Evolutionary conservation across 2,888 invertebrate genomes (phyloP).

Genomic region (Heliconius ismenius): DNA sequence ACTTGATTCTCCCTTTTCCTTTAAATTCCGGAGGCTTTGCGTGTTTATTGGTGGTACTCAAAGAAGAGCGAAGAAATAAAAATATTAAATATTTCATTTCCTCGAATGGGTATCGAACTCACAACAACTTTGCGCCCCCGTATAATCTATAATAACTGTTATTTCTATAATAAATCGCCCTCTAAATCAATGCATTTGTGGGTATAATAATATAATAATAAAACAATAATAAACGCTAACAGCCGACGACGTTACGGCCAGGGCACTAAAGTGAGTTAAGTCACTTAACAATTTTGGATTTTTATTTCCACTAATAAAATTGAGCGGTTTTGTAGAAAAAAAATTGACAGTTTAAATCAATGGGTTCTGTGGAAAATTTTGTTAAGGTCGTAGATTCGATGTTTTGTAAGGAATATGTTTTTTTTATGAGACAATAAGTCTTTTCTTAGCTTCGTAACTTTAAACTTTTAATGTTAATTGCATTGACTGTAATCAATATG

Average conservation of each 20-base stretch:
- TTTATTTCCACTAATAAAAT: conserved; percentile 45
- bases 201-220: conserved; percentile 40
- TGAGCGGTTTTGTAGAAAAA: conserved; percentile 26
- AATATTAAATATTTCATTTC: not conserved
- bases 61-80: not conserved
- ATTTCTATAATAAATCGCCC: conserved; percentile 24
- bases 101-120: not conserved
- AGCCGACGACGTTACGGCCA: conserved; percentile 34
- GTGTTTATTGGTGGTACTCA: not conserved
- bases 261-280: conserved; percentile 33
- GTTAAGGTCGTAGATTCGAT: not conserved
- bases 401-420: too few relatives aligned
- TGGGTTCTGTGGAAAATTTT: conserved; percentile 39
- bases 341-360: not conserved
- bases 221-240: conserved; percentile 45
- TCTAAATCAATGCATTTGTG: conserved; percentile 40
- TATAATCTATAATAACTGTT: conserved; percentile 1
- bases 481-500: too few relatives aligned
- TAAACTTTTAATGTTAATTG: too few relatives aligned
- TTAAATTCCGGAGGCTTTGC: not conserved
- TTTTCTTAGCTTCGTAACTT: too few relatives aligned
- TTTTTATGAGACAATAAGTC: too few relatives aligned
- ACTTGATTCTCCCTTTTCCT: not conserved
- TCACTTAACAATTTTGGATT: conserved; percentile 39
- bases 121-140: not conserved